Evolutionary conservation across 2,113 vertebrate genomes (phyloP), one percentile per base, ranked within the genome.

Genomic region (Tetraodon nigroviridis): DNA sequence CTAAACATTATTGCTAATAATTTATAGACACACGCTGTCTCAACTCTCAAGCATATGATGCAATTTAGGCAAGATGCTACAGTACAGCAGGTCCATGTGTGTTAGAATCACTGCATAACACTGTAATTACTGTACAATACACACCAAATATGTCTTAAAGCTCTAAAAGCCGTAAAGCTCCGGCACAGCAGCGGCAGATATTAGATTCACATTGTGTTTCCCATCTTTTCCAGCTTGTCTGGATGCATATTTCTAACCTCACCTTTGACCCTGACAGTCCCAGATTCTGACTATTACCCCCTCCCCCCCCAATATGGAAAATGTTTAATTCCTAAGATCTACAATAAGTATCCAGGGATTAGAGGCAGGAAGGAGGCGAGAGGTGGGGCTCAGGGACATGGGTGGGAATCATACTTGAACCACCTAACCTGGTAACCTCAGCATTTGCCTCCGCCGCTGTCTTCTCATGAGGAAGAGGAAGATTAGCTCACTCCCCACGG

Each of bases 311-410:
- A 21, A 66, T 19, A 48, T 22, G 47, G 24, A 57, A 59, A 60
- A 55, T 51, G 57, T 74, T 61, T 13, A 41, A 14, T 47, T 64
- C 51, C 59, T 60, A 49, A 64, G 68, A 58, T 51, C 20, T 1
- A 15, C 44, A 47, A 14, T 69, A 70, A 67, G 71, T 75, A 49
- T 71, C 50, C 15, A 0, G 3, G 13, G 45, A 63, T 62, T 55
- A 44, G 48, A 18, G n/a, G 14, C 3, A 6, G 46, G 19, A 69
- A 51, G 18, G 51, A 40, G 54, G 55, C 69, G 32, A 72, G 18
- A 55, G 51, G 53, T 62, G 32, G 32, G 11, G 8, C 32, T 37
- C 1, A 2, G 32, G 32, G 32, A 37, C 32, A 12, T 37, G 32
- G n/a, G 54, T 13, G 49, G 6, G 27, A 22, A 32, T 55, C 40